Percentiles rank a stretch among this genome's conserved stretches.
These are phyloP conservation scores for Brassicogethes aeneus DNA, from an alignment of 2,888 invertebrate genomes.

Conservation along the genomic window DNA sequence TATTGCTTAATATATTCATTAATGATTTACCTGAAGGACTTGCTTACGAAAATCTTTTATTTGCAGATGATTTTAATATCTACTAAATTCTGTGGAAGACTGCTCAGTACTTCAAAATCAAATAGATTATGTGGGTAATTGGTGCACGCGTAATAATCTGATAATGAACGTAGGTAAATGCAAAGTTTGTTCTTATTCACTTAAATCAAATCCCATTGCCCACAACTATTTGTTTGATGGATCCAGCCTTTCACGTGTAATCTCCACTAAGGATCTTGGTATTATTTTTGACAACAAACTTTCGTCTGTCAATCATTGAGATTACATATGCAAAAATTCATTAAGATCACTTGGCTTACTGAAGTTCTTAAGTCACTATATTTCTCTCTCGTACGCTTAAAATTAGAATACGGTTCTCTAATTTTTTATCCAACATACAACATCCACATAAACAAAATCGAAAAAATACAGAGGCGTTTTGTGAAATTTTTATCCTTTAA, in stretches of 20 bases:
- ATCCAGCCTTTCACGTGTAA: not conserved
- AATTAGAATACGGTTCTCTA: too few relatives aligned
- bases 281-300: conserved; percentile 6
- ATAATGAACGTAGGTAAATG: not conserved
- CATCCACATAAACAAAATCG: too few relatives aligned
- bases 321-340: too few relatives aligned
- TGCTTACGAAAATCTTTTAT: conserved; percentile 4
- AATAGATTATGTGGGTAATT: not conserved
- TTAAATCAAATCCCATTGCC: not conserved
- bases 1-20: conserved; percentile 5
- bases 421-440: too few relatives aligned
- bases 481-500: too few relatives aligned
- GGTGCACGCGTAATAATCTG: not conserved
- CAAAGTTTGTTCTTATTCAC: conserved; percentile 1
- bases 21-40: conserved; percentile 1
- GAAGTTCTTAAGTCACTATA: not conserved
- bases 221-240: not conserved
- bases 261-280: conserved; percentile 3
- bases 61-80: conserved; percentile 6
- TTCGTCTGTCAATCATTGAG: conserved; percentile 3
- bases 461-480: too few relatives aligned
- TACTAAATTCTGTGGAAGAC: not conserved
- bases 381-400: too few relatives aligned
- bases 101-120: conserved; percentile 3
- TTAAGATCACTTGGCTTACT: conserved; percentile 1